A percentile compares a stretch with the other conserved stretches of the same genome.
These are phyloP conservation scores for Atherinosoma microstoma DNA, from an alignment of 2,797 vertebrate species.

Conservation along the genomic window DNA sequence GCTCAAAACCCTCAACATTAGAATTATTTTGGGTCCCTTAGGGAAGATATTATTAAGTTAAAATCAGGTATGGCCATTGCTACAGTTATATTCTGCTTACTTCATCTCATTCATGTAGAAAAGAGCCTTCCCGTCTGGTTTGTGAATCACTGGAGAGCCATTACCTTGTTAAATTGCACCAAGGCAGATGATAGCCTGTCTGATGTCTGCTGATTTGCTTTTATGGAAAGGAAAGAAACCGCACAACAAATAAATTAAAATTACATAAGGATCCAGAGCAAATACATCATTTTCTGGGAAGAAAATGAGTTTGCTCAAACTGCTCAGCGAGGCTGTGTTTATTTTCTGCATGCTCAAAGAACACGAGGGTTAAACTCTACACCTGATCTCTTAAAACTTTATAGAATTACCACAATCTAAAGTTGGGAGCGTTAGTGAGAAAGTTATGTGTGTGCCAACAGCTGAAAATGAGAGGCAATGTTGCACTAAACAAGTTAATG, in stretches of 20 bases:
- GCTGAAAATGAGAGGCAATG: constrained; percentile 12
- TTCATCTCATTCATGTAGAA: constrained; percentile 32
- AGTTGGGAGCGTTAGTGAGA: neutral
- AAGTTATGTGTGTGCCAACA: neutral
- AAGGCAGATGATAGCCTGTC: constrained; percentile 54
- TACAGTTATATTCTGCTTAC: constrained; percentile 25
- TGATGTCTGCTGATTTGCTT: constrained; percentile 64
- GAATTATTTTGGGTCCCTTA: constrained; percentile 25
- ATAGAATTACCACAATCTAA: constrained; percentile 4
- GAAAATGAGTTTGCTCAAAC: constrained; percentile 35
- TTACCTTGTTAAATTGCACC: constrained; percentile 64
- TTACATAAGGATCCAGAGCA: constrained; percentile 37
- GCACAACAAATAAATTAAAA: constrained; percentile 56
- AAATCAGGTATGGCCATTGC: constrained; percentile 15
- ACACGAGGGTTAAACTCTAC: neutral
- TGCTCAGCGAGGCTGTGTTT: constrained; percentile 12
- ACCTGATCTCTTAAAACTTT: constrained; percentile 1
- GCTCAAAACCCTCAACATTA: constrained; percentile 30
- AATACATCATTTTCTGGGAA: constrained; percentile 15
- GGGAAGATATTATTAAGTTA: constrained; percentile 45
- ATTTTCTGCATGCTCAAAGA: constrained; percentile 11
- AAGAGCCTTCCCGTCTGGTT: constrained; percentile 38
- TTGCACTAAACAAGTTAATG: neutral
- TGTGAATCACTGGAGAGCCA: constrained; percentile 65
- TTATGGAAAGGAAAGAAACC: constrained; percentile 56